These are phyloP conservation scores for Brachionichthys hirsutus DNA, from an alignment of 2,113 vertebrate species.

Conservation along the genomic window DNA sequence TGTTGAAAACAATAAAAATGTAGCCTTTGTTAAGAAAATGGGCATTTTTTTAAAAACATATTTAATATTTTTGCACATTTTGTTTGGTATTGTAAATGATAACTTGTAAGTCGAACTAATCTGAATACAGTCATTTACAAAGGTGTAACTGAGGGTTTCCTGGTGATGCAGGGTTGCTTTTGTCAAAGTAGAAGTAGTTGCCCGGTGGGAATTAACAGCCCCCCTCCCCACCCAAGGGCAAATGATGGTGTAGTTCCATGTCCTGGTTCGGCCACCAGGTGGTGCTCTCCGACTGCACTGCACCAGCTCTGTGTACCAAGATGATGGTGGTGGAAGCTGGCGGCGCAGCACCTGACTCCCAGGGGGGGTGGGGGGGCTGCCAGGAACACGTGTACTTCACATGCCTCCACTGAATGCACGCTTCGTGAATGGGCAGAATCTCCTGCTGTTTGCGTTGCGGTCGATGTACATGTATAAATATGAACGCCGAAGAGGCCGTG, in stretches of 20 bases:
- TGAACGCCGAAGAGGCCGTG: too few species aligned
- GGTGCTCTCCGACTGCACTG: constrained; percentile 49
- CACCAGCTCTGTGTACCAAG: constrained; percentile 2
- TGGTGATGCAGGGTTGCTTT: constrained; percentile 6
- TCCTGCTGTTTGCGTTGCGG: too few species aligned
- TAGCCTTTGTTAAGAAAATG: constrained; percentile 53
- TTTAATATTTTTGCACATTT: constrained; percentile 68
- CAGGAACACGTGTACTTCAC: too few species aligned
- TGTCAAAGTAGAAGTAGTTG: not conserved
- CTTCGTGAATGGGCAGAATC: too few species aligned
- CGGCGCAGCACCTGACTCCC: constrained; percentile 9
- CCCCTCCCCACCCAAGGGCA: too few species aligned
- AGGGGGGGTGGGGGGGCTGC: too few species aligned
- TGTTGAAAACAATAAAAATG: constrained; percentile 54
- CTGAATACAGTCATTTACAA: constrained; percentile 27
- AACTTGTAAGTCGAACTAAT: constrained; percentile 40
- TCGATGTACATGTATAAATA: too few species aligned
- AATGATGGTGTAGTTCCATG: constrained; percentile 15
- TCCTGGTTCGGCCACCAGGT: constrained; percentile 48
- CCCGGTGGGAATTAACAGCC: too few species aligned
- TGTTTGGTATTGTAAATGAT: constrained; percentile 66
- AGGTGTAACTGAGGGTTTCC: constrained; percentile 16
- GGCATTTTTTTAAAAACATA: constrained; percentile 59
- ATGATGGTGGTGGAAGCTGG: not conserved
- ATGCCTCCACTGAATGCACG: too few species aligned